Conservation (phyloP, 2,888 invertebrate genomes). For the Nipponacmea schrenckii region DNA sequence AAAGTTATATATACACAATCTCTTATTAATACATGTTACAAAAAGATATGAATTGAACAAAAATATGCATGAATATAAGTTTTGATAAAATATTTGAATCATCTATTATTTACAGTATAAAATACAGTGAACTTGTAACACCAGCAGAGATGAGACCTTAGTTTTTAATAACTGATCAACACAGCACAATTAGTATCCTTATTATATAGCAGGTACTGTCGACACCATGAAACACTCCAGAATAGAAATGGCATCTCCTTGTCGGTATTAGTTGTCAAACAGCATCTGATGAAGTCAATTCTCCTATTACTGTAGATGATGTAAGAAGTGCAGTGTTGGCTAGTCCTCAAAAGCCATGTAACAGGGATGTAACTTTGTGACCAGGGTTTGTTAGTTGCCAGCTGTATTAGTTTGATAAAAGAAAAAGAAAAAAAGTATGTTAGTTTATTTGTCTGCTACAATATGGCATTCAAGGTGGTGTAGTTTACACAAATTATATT, state of each 20-base stretch:
- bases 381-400: constrained; percentile 47
- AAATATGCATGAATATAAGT: constrained; percentile 4
- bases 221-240: background rate
- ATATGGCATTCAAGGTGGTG: constrained; percentile 13
- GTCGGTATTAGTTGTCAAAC: background rate
- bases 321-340: constrained; percentile 6
- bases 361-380: constrained; percentile 30
- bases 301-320: constrained; percentile 8
- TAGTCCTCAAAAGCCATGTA: constrained; percentile 1
- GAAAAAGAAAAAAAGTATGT: constrained; percentile 52
- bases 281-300: background rate
- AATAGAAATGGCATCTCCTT: background rate
- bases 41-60: background rate
- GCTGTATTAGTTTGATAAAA: constrained; percentile 49
- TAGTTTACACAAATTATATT: constrained; percentile 4
- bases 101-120: constrained; percentile 4
- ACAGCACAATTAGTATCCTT: background rate
- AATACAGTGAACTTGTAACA: background rate
- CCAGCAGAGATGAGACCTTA: constrained; percentile 1
- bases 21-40: background rate
- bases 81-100: background rate
- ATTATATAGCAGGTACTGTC: background rate
- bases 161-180: background rate
- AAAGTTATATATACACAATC: background rate
- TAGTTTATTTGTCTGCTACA: constrained; percentile 22